phyloP scores from a whole-genome alignment of 2,888 invertebrate genomes.

The Hydrotaea cyrtoneurina region DNA sequence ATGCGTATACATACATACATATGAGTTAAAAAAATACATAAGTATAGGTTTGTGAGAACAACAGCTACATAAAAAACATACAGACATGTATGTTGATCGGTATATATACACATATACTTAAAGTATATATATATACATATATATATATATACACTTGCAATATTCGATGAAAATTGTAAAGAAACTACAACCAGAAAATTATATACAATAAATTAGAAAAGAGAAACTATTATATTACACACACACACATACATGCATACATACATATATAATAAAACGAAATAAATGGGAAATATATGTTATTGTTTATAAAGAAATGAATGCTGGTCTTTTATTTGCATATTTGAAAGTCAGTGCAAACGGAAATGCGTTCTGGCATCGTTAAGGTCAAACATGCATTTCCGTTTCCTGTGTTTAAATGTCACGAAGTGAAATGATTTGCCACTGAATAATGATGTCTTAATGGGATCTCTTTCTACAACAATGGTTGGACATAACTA shows the following conservation, averaged over 20 bases:
- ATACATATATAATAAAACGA: constrained; percentile 53
- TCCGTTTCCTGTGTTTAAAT: no score
- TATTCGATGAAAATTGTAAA: constrained; percentile 29
- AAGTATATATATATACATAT: constrained; percentile 63
- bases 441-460: no score
- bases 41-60: background rate
- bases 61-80: background rate
- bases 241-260: constrained; percentile 55
- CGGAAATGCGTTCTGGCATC: background rate
- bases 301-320: constrained; percentile 67
- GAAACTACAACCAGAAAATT: constrained; percentile 34
- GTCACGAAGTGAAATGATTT: no score
- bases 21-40: background rate
- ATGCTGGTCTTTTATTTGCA: background rate
- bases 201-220: constrained; percentile 49
- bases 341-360: constrained; percentile 12
- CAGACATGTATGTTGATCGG: constrained; percentile 28
- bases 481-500: no score
- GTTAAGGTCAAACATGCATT: no score
- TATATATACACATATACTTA: constrained; percentile 38
- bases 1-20: constrained; percentile 17
- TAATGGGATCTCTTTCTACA: no score
- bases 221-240: constrained; percentile 51
- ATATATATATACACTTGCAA: constrained; percentile 54
- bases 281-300: constrained; percentile 69